Evolutionary conservation across 2,113 vertebrate species (phyloP).

Genomic region (Lagopus muta): DNA sequence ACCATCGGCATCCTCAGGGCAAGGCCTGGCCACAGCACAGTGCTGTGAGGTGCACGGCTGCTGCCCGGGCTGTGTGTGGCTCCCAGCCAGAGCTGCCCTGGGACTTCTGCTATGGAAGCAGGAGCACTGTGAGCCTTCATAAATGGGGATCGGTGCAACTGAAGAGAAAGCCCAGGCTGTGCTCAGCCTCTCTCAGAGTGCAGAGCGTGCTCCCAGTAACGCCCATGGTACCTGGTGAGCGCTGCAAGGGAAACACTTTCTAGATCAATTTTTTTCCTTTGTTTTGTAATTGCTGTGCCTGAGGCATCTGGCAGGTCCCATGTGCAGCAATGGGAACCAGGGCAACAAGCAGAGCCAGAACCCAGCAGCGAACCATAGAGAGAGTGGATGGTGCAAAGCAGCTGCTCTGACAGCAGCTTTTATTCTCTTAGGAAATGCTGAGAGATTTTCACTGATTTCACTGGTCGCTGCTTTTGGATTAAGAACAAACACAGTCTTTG

Average conservation of each 20-base stretch:
- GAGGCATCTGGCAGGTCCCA: background rate
- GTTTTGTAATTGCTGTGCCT: background rate
- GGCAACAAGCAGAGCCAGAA: background rate
- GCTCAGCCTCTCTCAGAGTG: background rate
- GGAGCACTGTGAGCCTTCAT: background rate
- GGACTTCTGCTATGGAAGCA: background rate
- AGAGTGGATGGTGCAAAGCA: background rate
- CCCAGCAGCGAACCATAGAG: background rate
- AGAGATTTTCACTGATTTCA: background rate
- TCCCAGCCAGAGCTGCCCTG: too few relatives aligned
- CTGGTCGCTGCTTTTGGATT: background rate
- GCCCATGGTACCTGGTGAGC: rapidly evolving
- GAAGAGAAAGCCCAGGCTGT: background rate
- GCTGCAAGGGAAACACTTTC: background rate
- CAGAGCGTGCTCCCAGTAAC: background rate
- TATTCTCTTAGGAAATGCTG: background rate
- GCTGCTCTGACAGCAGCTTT: background rate
- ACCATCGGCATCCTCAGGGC: too few relatives aligned
- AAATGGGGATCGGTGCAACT: rapidly evolving
- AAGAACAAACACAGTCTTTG: background rate
- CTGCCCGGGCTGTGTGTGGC: too few relatives aligned
- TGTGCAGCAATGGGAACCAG: rapidly evolving
- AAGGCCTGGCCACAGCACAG: too few relatives aligned
- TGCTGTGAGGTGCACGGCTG: too few relatives aligned
- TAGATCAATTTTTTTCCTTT: background rate